phyloP scores from a whole-genome alignment of 2,888 invertebrate species.

The Metallyticus violacea region DNA sequence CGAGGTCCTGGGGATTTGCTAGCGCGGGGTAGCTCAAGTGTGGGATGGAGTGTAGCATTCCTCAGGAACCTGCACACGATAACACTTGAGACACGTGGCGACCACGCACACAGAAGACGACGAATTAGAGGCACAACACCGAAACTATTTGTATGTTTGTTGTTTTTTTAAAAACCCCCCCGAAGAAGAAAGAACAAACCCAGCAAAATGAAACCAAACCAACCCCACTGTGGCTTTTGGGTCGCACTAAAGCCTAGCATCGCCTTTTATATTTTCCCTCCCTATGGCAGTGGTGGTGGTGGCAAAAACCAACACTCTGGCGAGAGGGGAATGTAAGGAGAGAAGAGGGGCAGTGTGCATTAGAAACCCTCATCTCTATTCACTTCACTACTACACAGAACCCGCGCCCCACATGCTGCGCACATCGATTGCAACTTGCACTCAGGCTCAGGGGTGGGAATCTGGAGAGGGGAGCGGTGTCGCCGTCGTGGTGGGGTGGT shows the following conservation, averaged over 20 bases:
- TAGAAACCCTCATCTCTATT: constrained; percentile 19
- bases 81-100: neutral
- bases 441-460: neutral
- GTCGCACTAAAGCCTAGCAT: constrained; percentile 20
- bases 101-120: constrained; percentile 10
- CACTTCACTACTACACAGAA: constrained; percentile 11
- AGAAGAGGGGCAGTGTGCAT: constrained; percentile 23
- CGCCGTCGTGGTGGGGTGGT: neutral
- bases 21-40: constrained; percentile 22
- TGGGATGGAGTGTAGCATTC: neutral
- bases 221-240: constrained; percentile 32
- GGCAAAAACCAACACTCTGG: constrained; percentile 21
- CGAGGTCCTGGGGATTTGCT: neutral
- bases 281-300: constrained; percentile 30
- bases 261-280: constrained; percentile 33
- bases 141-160: neutral
- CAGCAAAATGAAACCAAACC: constrained; percentile 34
- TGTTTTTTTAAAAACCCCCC: constrained; percentile 24
- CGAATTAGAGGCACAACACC: constrained; percentile 23
- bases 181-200: constrained; percentile 28
- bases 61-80: neutral
- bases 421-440: constrained; percentile 21
- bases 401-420: constrained; percentile 8
- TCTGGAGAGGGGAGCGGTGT: constrained; percentile 7
- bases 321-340: neutral